Base-by-base conservation (phyloP, 2,797 vertebrate species). In the Clamator glandarius region DNA sequence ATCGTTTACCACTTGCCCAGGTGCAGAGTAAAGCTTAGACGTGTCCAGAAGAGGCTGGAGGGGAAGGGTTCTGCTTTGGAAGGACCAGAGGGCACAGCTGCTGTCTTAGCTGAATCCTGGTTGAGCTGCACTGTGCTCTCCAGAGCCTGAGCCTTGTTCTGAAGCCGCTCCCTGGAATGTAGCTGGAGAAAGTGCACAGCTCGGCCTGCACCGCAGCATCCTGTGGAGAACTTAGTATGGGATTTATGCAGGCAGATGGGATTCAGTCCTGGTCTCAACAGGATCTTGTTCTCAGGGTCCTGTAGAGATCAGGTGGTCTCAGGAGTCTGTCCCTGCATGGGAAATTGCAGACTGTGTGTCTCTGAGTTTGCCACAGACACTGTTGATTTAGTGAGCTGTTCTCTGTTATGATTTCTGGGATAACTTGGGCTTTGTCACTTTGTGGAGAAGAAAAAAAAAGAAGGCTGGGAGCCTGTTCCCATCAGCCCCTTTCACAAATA, bases 331-430 rank as follows among this genome's bases (percentile, higher is more conserved):
- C 29, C 66, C 74, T 69, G 75, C 67, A 39, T 21, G 67, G 82
- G 64, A 87, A 92, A 75, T 16, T 61, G 77, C 87, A 84, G 79
- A 51, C 89, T 70, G 4, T 5, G 19, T 50, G 66, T 82, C 89
- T 94, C 82, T 31, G 69, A 4, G 0, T 67, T 66, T 31, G 28
- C 55, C 67, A 70, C 92, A 92, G 95, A 92, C 82, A 13, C 69
- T 92, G 95, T 96, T 93, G 82, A 52, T 91, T 92, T 75, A 93
- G 90, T 9, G 12, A 75, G 31, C 33, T 69, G 16, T 44, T 13
- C 67, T 12, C 81, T 96, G 93, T 94, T 95, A 93, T 78, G 67
- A 90, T 95, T 94, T 64, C 93, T 87, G 77, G 69, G 75, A 81
- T 95, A 72, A 91, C 72, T 84, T 76, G 26, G 63, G 46, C 84